These are phyloP conservation scores for Halictus ligatus DNA, from an alignment of 2,888 invertebrate genomes.

Conservation along the genomic window DNA sequence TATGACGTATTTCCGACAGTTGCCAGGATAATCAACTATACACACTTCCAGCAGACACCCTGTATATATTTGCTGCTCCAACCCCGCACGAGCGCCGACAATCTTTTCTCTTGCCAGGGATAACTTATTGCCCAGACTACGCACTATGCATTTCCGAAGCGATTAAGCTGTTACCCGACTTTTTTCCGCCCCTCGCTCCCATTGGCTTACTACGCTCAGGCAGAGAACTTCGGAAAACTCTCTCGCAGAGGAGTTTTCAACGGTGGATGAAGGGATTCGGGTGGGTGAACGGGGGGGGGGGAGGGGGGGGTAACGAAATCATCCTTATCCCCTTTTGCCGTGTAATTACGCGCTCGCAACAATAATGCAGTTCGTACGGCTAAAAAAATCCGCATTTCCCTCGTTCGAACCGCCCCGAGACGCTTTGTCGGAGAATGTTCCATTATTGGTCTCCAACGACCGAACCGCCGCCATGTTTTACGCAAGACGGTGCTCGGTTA, in stretches of 20 bases:
- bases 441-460: not conserved
- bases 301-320: conserved; percentile 47
- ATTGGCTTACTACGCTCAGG: not conserved
- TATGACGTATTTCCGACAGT: not conserved
- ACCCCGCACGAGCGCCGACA: conserved; percentile 54
- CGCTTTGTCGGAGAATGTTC: conserved; percentile 16
- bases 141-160: conserved; percentile 77
- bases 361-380: conserved; percentile 33
- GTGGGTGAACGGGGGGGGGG: not conserved
- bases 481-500: not conserved
- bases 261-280: not conserved
- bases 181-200: conserved; percentile 51
- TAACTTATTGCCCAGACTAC: conserved; percentile 76
- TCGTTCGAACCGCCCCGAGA: not conserved
- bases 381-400: conserved; percentile 28
- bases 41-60: conserved; percentile 1
- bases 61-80: conserved; percentile 13
- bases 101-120: conserved; percentile 71
- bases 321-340: conserved; percentile 29
- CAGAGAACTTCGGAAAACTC: conserved; percentile 60
- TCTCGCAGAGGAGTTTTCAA: conserved; percentile 44
- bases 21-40: not conserved
- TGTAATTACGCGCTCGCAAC: conserved; percentile 46
- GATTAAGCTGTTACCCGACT: conserved; percentile 70
- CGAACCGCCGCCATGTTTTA: conserved; percentile 4